Evolutionary conservation across 2,113 vertebrate genomes (phyloP).

Genomic region (Fregata magnificens): DNA sequence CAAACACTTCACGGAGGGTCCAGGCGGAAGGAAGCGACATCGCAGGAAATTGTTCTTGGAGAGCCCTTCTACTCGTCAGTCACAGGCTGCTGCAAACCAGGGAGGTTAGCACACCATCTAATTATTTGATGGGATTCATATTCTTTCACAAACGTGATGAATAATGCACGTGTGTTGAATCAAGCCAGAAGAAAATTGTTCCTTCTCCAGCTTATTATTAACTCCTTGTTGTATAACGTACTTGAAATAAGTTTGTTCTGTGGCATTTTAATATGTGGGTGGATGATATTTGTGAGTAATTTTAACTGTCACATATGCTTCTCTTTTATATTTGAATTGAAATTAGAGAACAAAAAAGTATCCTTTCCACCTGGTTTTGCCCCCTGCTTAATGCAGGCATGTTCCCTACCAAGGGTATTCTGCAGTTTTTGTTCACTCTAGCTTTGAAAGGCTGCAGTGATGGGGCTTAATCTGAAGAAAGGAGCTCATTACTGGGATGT

Average conservation of each 20-base stretch:
- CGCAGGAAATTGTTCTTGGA: background rate
- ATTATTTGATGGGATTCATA: background rate
- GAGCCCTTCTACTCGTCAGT: background rate
- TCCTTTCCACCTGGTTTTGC: background rate
- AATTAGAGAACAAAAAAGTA: background rate
- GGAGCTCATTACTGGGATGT: background rate
- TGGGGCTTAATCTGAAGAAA: background rate
- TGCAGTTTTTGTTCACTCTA: background rate
- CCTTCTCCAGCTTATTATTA: background rate
- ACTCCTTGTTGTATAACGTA: background rate
- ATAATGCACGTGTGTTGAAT: slow-evolving; percentile 12
- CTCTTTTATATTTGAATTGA: background rate
- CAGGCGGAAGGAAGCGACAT: background rate
- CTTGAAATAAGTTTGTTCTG: background rate
- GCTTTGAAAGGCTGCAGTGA: background rate
- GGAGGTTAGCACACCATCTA: background rate
- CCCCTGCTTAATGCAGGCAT: background rate
- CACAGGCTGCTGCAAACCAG: background rate
- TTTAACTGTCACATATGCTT: background rate
- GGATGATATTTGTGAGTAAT: background rate
- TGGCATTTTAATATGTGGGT: background rate
- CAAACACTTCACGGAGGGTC: background rate
- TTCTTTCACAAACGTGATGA: background rate
- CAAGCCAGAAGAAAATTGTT: background rate
- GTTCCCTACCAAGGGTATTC: background rate